Evolutionary conservation across 2,888 invertebrate genomes (phyloP).

Genomic region (Tryphoninae sp.): DNA sequence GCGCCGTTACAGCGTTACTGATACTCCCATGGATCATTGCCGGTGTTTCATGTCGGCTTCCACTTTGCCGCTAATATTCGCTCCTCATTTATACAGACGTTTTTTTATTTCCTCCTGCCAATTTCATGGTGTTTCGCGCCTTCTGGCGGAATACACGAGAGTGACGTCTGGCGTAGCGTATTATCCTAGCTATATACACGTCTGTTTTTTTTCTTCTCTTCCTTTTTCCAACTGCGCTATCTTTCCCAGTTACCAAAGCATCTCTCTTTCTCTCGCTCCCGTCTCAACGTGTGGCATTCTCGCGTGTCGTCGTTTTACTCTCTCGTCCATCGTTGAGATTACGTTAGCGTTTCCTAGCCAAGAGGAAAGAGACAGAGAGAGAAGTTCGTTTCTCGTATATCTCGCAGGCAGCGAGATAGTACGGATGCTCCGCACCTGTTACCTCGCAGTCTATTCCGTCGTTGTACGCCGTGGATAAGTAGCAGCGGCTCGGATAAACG

Average conservation of each 20-base stretch:
- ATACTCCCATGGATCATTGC: slow-evolving; percentile 43
- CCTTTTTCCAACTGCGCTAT: neutral
- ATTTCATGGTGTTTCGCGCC: slow-evolving; percentile 20
- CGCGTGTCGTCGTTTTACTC: slow-evolving; percentile 30
- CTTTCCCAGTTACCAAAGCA: neutral
- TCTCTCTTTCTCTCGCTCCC: no score
- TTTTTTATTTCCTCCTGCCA: slow-evolving; percentile 24
- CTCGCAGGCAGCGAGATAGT: neutral
- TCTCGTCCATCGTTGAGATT: neutral
- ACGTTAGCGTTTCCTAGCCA: neutral
- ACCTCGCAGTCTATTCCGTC: slow-evolving; percentile 30
- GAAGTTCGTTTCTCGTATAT: neutral
- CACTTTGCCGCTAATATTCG: neutral
- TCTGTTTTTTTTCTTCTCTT: neutral
- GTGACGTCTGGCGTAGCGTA: slow-evolving; percentile 13
- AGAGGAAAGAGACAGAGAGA: neutral
- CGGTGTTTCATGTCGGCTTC: neutral
- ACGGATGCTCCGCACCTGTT: slow-evolving; percentile 51
- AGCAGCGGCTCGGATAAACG: slow-evolving; percentile 43
- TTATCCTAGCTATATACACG: neutral
- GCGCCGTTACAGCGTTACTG: slow-evolving; percentile 48
- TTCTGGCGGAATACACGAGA: slow-evolving; percentile 22
- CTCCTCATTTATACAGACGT: slow-evolving; percentile 6
- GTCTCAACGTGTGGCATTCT: slow-evolving; percentile 24
- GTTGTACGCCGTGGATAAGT: slow-evolving; percentile 30